Percentiles rank a stretch among this genome's conserved stretches.
phyloP scores from a whole-genome alignment of 1,140 invertebrate genomes.

The Dinothrombium tinctorium region DNA sequence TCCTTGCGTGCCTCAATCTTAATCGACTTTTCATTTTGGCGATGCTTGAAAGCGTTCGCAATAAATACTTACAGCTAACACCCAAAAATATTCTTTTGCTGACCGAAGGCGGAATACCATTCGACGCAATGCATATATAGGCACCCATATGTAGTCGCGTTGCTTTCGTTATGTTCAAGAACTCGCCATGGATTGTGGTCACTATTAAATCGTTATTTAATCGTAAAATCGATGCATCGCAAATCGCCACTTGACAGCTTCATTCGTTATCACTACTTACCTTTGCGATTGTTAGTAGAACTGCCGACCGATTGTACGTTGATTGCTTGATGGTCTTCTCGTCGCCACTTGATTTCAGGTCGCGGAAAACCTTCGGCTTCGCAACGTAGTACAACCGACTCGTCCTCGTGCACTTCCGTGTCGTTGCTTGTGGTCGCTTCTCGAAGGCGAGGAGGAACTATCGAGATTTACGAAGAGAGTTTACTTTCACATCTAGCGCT shows the following conservation, averaged over 20 bases:
- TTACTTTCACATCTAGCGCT: no score
- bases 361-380: conserved; percentile 24
- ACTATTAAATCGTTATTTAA: no score
- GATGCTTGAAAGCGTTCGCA: no score
- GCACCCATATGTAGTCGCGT: conserved; percentile 71
- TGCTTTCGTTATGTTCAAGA: conserved; percentile 53
- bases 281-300: conserved; percentile 12
- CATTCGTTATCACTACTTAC: no score
- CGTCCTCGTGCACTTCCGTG: conserved; percentile 14
- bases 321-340: conserved; percentile 19
- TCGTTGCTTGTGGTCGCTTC: conserved; percentile 12
- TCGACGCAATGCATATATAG: conserved; percentile 66
- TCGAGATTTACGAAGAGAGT: neutral
- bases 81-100: conserved; percentile 47
- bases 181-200: conserved; percentile 46
- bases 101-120: conserved; percentile 41
- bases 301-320: conserved; percentile 11
- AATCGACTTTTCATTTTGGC: no score
- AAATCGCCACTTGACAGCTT: no score
- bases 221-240: no score
- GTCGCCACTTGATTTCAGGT: conserved; percentile 24
- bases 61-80: conserved; percentile 59
- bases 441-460: conserved; percentile 11
- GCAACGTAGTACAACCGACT: conserved; percentile 20
- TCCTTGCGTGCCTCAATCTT: no score